Base-by-base conservation (phyloP, 1,140 invertebrate species). In the Zaprionus lachaisei region DNA sequence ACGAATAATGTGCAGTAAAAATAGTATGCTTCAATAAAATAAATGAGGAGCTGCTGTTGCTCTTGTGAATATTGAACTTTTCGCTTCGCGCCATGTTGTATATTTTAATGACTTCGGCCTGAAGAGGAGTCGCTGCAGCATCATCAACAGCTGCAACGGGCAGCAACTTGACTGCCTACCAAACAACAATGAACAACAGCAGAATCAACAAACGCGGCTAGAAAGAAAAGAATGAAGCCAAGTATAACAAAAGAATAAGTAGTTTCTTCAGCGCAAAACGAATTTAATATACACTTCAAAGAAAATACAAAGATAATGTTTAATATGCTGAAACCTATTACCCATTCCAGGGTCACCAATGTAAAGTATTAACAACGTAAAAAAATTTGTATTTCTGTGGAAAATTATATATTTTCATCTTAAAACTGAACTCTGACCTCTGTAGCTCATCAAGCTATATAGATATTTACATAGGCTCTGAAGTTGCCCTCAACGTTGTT, bases 51-150 rank as follows among this genome's bases (percentile, higher is more conserved):
- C 47, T 24, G 47, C 34, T 44, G 60, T 14, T 60, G 63, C 69
- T 73, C 47, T 9, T 47, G 34, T 31, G 64, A 28, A 41, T 69
- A 68, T 70, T 80, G 51, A 80, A 80, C 72, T 83, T 84, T 62
- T 54, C 77, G 71, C 41, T 38, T 41, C 47, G 47, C 62, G 63
- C 51, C 64, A 49, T 56, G 77, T 75, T 84, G 60, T 79, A 72
- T 72, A 81, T 81, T 84, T 84, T 85, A 85, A 84, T 75, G 82
- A 79, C 70, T 79, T 61, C 63, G 28, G 17, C 47, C 37, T 26
- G 12, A 56, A 26, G 44, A 60, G 26, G n/a, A 51, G 12, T 28
- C 68, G 37, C 34, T 31, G 14, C 37, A 31, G 26, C 47, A 49
- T 17, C n/a, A 49, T 49, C 47, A 14, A 20, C 28, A 55, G 11